Percentiles rank a stretch among this genome's conserved stretches.
Evolutionary conservation across 2,888 invertebrate genomes (phyloP).

Genomic region (Osmoderma eremita): DNA sequence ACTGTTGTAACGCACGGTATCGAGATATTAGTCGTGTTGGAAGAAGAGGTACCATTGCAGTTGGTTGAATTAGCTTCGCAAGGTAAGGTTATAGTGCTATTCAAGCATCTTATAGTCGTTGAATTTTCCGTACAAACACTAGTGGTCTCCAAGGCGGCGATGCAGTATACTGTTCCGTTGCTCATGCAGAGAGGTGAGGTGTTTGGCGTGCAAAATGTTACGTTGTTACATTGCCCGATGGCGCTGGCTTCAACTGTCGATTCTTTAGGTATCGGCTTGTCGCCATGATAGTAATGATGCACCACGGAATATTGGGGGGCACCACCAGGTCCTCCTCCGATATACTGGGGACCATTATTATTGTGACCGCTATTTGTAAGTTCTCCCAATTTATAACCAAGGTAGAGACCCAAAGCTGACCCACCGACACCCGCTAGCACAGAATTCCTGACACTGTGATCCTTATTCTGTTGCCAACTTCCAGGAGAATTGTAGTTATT

Average conservation of each 20-base stretch:
- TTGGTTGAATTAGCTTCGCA: constrained; percentile 29
- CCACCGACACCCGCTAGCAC: constrained; percentile 42
- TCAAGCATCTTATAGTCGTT: constrained; percentile 29
- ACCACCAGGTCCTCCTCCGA: constrained; percentile 18
- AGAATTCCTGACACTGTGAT: constrained; percentile 39
- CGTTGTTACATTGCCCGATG: constrained; percentile 31
- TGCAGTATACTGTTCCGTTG: constrained; percentile 38
- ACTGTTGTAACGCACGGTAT: constrained; percentile 39
- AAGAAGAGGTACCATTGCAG: constrained; percentile 4
- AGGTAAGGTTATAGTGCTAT: constrained; percentile 32
- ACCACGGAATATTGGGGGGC: constrained; percentile 38
- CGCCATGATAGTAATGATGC: constrained; percentile 39
- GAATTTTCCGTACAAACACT: constrained; percentile 31
- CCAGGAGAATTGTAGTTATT: constrained; percentile 21
- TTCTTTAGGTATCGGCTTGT: constrained; percentile 35
- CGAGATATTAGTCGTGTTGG: constrained; percentile 22
- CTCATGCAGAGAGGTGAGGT: constrained; percentile 36
- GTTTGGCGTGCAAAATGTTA: constrained; percentile 35
- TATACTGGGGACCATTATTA: constrained; percentile 15
- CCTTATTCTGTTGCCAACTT: constrained; percentile 20
- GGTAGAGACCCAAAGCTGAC: constrained; percentile 40
- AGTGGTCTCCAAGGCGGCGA: constrained; percentile 31
- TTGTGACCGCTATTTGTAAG: constrained; percentile 25
- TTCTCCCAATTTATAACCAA: constrained; percentile 40
- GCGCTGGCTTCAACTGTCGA: constrained; percentile 27